Evolutionary conservation across 2,797 vertebrate species (phyloP).

Genomic region (Argentina silus): DNA sequence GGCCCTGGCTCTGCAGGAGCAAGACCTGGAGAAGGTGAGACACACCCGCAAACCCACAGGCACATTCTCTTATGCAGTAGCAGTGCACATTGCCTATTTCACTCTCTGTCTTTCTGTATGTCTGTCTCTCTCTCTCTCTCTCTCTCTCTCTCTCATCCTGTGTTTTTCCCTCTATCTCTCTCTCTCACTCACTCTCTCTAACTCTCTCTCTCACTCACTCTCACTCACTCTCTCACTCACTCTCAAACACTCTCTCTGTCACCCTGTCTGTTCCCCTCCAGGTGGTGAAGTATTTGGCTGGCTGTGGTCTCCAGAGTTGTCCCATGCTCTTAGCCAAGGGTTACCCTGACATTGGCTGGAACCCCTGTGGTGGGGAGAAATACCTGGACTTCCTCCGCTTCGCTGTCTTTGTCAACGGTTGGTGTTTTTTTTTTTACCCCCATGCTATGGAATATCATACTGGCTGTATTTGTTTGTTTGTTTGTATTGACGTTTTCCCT

Average conservation of each 20-base stretch:
- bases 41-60: neutral
- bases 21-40: slow-evolving; percentile 92
- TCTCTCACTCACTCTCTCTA: neutral
- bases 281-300: slow-evolving; percentile 94
- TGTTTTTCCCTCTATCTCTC: neutral
- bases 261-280: slow-evolving; percentile 45
- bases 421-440: slow-evolving; percentile 31
- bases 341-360: slow-evolving; percentile 95
- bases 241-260: neutral
- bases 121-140: neutral
- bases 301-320: slow-evolving; percentile 94
- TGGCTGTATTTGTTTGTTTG: slow-evolving; percentile 6
- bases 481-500: neutral
- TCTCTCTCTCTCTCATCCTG: neutral
- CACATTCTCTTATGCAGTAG: neutral
- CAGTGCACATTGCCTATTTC: neutral
- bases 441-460: neutral
- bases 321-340: slow-evolving; percentile 92
- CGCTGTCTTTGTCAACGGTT: slow-evolving; percentile 96
- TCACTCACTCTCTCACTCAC: neutral
- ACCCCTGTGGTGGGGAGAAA: slow-evolving; percentile 92
- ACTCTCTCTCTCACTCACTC: too few species aligned
- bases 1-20: slow-evolving; percentile 91
- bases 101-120: neutral
- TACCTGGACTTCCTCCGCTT: slow-evolving; percentile 96